These are phyloP conservation scores for Apodemia duryi DNA, from an alignment of 2,888 invertebrate species.

Conservation along the genomic window DNA sequence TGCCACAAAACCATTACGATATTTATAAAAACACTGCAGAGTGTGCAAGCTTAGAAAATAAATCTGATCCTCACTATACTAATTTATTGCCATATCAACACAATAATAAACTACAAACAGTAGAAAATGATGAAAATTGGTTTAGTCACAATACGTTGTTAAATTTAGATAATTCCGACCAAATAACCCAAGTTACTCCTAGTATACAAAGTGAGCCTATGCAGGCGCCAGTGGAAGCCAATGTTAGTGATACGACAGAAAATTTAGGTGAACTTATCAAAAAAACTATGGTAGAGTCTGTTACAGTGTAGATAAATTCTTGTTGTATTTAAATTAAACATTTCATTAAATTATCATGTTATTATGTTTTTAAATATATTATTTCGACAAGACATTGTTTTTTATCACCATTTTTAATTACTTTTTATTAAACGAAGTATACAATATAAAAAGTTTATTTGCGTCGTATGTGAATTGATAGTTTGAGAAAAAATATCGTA, in stretches of 20 bases:
- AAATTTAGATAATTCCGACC: slow-evolving; percentile 60
- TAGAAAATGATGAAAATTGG: slow-evolving; percentile 76
- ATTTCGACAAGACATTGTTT: slow-evolving; percentile 43
- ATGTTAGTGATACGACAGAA: slow-evolving; percentile 69
- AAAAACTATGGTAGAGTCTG: slow-evolving; percentile 95
- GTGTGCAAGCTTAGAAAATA: slow-evolving; percentile 67
- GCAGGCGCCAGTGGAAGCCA: slow-evolving; percentile 31
- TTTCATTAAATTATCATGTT: slow-evolving; percentile 55
- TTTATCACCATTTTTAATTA: neutral
- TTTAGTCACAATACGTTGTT: slow-evolving; percentile 67
- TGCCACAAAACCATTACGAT: slow-evolving; percentile 59
- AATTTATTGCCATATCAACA: slow-evolving; percentile 81
- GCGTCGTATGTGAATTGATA: too few relatives aligned
- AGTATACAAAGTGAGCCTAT: slow-evolving; percentile 42
- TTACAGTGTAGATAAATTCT: slow-evolving; percentile 84
- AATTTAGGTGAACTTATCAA: slow-evolving; percentile 96
- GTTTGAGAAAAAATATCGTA: too few relatives aligned
- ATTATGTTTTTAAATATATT: slow-evolving; percentile 68
- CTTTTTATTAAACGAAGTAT: too few relatives aligned
- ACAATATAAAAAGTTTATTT: too few relatives aligned
- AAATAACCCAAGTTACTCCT: slow-evolving; percentile 55
- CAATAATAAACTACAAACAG: slow-evolving; percentile 83
- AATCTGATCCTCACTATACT: slow-evolving; percentile 80
- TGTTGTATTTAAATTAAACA: slow-evolving; percentile 66
- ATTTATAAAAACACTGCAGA: slow-evolving; percentile 62